Evolutionary conservation across 2,113 vertebrate genomes (phyloP).

Genomic region (Nestor notabilis): DNA sequence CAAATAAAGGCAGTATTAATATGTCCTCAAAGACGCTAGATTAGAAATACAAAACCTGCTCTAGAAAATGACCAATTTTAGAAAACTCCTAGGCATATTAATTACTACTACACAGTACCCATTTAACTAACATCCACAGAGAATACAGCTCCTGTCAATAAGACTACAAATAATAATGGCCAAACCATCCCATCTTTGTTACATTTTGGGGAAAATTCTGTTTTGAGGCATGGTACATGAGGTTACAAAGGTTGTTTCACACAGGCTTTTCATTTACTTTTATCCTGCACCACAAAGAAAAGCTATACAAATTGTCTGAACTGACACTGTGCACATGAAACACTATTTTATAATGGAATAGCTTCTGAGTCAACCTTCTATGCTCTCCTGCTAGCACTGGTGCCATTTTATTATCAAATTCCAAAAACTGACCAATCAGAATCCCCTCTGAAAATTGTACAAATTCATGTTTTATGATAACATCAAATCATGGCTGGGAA

Average conservation of each 20-base stretch:
- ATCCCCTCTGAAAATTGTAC: conserved; percentile 82
- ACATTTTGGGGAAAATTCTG: not conserved
- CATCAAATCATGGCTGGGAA: conserved; percentile 78
- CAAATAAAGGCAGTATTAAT: not conserved
- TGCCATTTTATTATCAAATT: not conserved
- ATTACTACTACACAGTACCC: not conserved
- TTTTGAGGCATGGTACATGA: not conserved
- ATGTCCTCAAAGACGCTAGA: not conserved
- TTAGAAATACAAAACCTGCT: not conserved
- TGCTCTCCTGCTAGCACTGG: not conserved
- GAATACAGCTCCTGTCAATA: not conserved
- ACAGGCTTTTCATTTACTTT: not conserved
- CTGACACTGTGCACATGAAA: not conserved
- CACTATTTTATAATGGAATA: not conserved
- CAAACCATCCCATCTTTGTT: not conserved
- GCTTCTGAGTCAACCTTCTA: not conserved
- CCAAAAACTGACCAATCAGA: conserved; percentile 87
- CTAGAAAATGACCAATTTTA: not conserved
- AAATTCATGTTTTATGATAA: conserved; percentile 74
- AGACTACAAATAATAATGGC: not conserved
- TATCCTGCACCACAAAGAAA: not conserved
- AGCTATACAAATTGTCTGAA: not conserved
- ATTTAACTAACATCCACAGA: not conserved
- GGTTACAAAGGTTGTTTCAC: not conserved
- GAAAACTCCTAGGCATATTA: not conserved